Percentiles rank a stretch among this genome's conserved stretches.
Evolutionary conservation across 2,113 vertebrate genomes (phyloP).

Genomic region (Aleadryas rufinucha): DNA sequence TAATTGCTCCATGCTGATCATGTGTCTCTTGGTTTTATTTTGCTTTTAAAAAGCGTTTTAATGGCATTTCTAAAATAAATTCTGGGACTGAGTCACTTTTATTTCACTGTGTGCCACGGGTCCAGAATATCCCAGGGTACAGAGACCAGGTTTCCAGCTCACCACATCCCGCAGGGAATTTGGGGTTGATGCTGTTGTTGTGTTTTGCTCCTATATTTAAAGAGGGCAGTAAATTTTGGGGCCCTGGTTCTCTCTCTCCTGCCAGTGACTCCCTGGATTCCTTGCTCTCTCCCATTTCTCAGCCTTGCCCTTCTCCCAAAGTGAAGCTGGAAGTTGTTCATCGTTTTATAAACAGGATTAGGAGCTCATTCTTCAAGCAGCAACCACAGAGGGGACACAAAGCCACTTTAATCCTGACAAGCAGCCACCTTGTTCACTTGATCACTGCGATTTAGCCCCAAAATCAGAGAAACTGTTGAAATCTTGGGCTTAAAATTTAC

Average conservation of each 20-base stretch:
- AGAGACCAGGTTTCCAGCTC: neutral
- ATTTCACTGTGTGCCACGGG: neutral
- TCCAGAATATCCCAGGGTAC: neutral
- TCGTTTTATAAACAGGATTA: neutral
- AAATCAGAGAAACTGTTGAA: neutral
- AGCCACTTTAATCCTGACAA: neutral
- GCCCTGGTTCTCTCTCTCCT: neutral
- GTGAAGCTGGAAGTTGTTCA: neutral
- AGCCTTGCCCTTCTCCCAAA: neutral
- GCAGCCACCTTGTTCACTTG: neutral
- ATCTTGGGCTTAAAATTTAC: neutral
- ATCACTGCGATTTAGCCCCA: neutral
- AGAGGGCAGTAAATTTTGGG: neutral
- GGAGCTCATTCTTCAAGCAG: neutral
- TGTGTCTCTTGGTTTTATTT: constrained; percentile 21
- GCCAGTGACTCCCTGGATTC: neutral
- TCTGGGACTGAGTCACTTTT: neutral
- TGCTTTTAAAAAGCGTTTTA: neutral
- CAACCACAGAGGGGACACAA: neutral
- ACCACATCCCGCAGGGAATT: neutral
- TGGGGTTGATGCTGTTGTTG: neutral
- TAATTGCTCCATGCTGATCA: constrained; percentile 7
- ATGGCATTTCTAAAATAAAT: constrained; percentile 40
- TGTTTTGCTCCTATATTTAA: neutral
- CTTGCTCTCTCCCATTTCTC: neutral